These are phyloP conservation scores for Pristis pectinata DNA, from an alignment of 2,797 vertebrate species.

Conservation along the genomic window DNA sequence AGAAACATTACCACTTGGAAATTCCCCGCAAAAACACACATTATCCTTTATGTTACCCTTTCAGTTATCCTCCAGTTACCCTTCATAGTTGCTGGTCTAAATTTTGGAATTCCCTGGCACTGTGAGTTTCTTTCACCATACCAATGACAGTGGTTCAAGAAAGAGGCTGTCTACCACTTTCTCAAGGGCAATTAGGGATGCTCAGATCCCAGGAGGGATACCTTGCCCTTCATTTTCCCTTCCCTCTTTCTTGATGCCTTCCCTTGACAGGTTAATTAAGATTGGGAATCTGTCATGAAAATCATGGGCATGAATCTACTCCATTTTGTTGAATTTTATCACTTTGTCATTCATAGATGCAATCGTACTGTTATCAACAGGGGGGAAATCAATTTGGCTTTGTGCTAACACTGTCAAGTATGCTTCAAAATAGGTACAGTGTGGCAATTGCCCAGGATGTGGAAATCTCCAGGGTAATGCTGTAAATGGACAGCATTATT, in stretches of 20 bases:
- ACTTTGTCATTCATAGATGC: background rate
- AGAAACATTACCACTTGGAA: too few species aligned
- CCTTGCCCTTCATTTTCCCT: background rate
- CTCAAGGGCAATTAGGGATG: too few species aligned
- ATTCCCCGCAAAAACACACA: too few species aligned
- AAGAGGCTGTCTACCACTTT: too few species aligned
- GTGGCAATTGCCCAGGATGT: background rate
- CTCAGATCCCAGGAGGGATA: background rate
- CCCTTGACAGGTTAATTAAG: background rate
- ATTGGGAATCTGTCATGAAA: background rate
- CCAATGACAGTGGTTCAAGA: too few species aligned
- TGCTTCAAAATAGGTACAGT: background rate
- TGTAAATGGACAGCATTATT: background rate
- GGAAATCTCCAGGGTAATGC: slow-evolving; percentile 3
- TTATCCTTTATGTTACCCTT: too few species aligned
- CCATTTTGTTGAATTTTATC: background rate
- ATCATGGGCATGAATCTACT: background rate
- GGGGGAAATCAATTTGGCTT: background rate
- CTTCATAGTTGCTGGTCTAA: too few species aligned
- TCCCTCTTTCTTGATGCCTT: background rate
- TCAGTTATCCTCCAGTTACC: too few species aligned
- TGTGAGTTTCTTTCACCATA: too few species aligned
- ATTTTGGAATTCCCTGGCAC: too few species aligned
- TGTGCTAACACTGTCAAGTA: too few species aligned
- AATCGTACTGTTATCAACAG: background rate